Percentiles rank a stretch among this genome's conserved stretches.
Evolutionary conservation across 2,113 vertebrate genomes (phyloP).

Genomic region (Beaufortia kweichowensis): DNA sequence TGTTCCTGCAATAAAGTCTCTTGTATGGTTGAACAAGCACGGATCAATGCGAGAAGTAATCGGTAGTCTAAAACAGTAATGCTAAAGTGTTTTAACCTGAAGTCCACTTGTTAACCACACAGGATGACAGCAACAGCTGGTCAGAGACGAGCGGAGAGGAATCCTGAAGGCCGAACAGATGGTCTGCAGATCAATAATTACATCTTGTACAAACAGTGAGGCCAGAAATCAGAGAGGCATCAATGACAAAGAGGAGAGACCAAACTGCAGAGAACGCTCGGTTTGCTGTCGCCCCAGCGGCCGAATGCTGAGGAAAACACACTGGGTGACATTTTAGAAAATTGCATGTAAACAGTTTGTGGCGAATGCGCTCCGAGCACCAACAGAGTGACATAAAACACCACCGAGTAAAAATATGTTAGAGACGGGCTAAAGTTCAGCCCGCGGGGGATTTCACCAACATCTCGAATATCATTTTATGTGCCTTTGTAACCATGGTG

Average conservation of each 20-base stretch:
- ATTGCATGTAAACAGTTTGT: slow-evolving; percentile 35
- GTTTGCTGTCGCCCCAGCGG: not conserved
- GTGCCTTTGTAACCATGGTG: not conserved
- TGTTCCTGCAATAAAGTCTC: too few relatives aligned
- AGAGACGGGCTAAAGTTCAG: not conserved
- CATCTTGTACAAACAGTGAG: slow-evolving; percentile 41
- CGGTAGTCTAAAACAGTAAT: not conserved
- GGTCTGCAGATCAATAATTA: slow-evolving; percentile 39
- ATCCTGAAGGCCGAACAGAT: slow-evolving; percentile 28
- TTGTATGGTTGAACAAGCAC: not conserved
- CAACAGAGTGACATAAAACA: not conserved
- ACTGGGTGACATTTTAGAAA: slow-evolving; percentile 29
- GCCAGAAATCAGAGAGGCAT: slow-evolving; percentile 18
- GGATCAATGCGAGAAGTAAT: not conserved
- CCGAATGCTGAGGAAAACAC: not conserved
- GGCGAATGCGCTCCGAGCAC: slow-evolving; percentile 1
- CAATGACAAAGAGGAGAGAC: slow-evolving; percentile 34
- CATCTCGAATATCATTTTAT: slow-evolving; percentile 23
- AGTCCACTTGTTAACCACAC: slow-evolving; percentile 20
- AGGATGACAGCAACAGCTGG: slow-evolving; percentile 24
- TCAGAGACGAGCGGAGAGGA: not conserved
- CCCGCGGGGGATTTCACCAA: not conserved
- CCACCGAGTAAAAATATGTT: slow-evolving; percentile 8
- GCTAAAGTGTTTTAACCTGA: not conserved
- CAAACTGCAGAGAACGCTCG: not conserved